phyloP scores from a whole-genome alignment of 2,113 vertebrate genomes.

The Chinchilla lanigera region DNA sequence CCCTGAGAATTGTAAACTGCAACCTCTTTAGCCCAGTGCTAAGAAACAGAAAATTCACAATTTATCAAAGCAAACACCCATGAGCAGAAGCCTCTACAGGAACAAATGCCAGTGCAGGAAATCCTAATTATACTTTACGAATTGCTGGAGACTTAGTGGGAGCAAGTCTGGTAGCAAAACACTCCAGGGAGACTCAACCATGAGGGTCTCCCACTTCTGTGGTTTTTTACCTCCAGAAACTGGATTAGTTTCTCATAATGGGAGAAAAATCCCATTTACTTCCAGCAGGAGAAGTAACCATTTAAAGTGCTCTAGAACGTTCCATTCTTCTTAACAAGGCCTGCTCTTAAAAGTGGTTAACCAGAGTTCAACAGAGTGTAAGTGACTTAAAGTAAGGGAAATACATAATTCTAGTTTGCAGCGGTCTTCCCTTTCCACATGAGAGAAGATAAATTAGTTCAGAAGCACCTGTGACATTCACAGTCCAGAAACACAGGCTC shows the following conservation, averaged over 20 bases:
- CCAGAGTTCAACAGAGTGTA: not conserved
- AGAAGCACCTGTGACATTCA: not conserved
- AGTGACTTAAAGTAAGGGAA: not conserved
- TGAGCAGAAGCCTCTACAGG: not conserved
- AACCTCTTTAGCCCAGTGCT: not conserved
- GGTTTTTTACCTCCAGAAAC: not conserved
- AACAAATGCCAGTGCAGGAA: not conserved
- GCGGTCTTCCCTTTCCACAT: not conserved
- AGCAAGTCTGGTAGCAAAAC: not conserved
- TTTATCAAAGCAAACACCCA: not conserved
- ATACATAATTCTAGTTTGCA: not conserved
- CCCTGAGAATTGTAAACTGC: not conserved
- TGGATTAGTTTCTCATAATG: not conserved
- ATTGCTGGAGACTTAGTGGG: not conserved
- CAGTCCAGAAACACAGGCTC: not conserved
- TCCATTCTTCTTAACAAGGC: not conserved
- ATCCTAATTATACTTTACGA: not conserved
- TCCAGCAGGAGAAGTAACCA: not conserved
- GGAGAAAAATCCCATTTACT: not conserved
- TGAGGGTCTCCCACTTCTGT: not conserved
- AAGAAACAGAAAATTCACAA: not conserved
- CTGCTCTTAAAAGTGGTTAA: not conserved
- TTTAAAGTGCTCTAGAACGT: not conserved
- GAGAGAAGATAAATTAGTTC: no score
- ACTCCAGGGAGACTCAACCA: not conserved